Evolutionary conservation across 1,140 invertebrate species (phyloP), one percentile per base, ranked within the genome.

Genomic region (Ganaspis sp.): DNA sequence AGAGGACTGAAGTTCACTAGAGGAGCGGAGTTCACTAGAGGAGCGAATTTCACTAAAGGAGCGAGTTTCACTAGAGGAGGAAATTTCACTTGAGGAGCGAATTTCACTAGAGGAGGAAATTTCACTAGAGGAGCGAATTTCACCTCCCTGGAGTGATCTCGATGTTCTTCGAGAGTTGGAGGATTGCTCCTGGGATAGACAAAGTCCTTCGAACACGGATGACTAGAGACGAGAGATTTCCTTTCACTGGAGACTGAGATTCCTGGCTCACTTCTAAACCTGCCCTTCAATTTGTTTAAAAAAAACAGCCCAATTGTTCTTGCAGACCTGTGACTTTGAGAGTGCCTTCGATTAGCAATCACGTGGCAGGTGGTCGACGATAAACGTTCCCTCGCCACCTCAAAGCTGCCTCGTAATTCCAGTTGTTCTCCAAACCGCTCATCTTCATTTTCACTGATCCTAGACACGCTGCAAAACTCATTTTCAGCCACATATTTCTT

Each of bases 321-420:
- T 8, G 19, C 9, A 21, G 26, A 4, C 29, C 26, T 64, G n/a
- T n/a, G 12, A 64, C 9, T 34, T 29, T 64, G 23, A 1, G 23
- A 15, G 26, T 29, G n/a, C 26, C 23, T 29, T 26, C 58, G 58
- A 29, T 29, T 64, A 29, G 54, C 54, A 64, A 64, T 64, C 54
- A 64, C 58, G 58, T 64, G 58, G 12, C 58, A 64, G 58, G 58
- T 64, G 58, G 58, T 64, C 15, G 58, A 64, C 23, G 53, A 58
- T 23, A 12, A 45, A 45, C 11, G 19, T 64, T 64, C 17, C 15
- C 29, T 64, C 12, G 23, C 45, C 9, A 64, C 23, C 12, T 29
- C 26, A 29, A 34, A 29, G 12, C 58, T 64, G 6, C 26, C 58
- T 29, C 58, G 58, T n/a, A 64, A 29, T n/a, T 64, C 58, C 1